Conservation (phyloP, 2,888 invertebrate species). For the Trypoxylon attenuatum region DNA sequence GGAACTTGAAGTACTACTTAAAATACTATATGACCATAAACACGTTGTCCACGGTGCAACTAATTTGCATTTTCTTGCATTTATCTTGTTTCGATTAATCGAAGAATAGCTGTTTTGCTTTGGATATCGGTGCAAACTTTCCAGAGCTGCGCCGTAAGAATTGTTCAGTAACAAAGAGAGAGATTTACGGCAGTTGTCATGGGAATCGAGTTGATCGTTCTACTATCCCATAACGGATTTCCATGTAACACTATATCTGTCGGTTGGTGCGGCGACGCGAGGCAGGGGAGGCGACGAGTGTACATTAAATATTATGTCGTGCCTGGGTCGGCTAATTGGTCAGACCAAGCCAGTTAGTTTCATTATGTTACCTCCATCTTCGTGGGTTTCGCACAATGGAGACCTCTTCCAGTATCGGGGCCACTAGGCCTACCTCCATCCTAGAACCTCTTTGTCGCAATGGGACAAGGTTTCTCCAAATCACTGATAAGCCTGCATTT, state of each 20-base stretch:
- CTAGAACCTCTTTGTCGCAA: conserved; percentile 28
- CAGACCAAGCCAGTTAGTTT: conserved; percentile 70
- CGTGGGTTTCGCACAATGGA: conserved; percentile 67
- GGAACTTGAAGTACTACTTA: no score
- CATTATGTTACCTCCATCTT: conserved; percentile 71
- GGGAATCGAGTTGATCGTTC: no score
- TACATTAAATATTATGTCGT: conserved; percentile 64
- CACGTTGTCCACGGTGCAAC: no score
- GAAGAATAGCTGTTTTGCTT: no score
- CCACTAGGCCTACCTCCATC: conserved; percentile 51
- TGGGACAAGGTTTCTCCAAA: not conserved
- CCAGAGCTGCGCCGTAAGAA: no score
- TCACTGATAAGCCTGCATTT: not conserved
- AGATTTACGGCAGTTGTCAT: no score
- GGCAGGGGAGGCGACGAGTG: conserved; percentile 49
- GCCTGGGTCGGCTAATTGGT: conserved; percentile 66
- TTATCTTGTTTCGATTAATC: no score
- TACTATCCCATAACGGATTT: conserved; percentile 53
- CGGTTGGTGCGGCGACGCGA: conserved; percentile 35
- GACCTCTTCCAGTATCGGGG: conserved; percentile 56
- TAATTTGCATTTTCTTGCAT: no score
- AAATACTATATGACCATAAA: no score
- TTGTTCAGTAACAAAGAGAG: no score
- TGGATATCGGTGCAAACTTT: no score
- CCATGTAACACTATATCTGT: conserved; percentile 54